Conservation (phyloP, 1,140 invertebrate species). For the Armadillidium nasatum region DNA sequence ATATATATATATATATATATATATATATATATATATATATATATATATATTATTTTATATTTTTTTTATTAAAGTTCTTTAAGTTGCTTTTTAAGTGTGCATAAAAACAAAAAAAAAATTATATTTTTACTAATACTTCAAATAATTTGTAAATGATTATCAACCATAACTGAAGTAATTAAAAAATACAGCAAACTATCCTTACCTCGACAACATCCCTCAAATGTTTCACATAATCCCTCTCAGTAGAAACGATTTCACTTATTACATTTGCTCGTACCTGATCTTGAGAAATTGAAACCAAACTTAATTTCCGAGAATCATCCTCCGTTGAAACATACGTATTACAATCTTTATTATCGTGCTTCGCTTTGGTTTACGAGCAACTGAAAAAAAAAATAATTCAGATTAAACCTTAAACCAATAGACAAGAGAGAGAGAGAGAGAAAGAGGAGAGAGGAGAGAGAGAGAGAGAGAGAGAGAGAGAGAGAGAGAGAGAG, state of each 20-base stretch:
- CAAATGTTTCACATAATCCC: slow-evolving; percentile 74
- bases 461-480: no score
- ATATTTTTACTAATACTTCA: background rate
- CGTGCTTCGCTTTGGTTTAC: slow-evolving; percentile 63
- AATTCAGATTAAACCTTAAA: background rate
- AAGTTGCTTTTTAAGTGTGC: no score
- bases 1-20: no score
- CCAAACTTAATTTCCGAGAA: slow-evolving; percentile 52
- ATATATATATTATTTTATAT: no score
- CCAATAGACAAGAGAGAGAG: no score
- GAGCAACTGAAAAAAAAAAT: slow-evolving; percentile 51
- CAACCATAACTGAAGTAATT: background rate
- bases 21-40: no score
- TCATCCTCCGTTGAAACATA: slow-evolving; percentile 33
- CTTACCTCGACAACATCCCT: slow-evolving; percentile 64
- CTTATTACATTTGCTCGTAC: slow-evolving; percentile 71
- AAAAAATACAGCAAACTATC: slow-evolving; percentile 18
- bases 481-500: no score
- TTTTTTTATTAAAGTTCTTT: no score
- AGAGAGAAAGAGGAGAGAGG: no score
- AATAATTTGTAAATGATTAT: slow-evolving; percentile 24
- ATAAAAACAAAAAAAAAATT: no score
- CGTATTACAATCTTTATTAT: slow-evolving; percentile 57
- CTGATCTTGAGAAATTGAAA: slow-evolving; percentile 60
- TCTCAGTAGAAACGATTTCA: slow-evolving; percentile 71